phyloP scores from a whole-genome alignment of 2,888 invertebrate species.

The Odontomyia ornata region DNA sequence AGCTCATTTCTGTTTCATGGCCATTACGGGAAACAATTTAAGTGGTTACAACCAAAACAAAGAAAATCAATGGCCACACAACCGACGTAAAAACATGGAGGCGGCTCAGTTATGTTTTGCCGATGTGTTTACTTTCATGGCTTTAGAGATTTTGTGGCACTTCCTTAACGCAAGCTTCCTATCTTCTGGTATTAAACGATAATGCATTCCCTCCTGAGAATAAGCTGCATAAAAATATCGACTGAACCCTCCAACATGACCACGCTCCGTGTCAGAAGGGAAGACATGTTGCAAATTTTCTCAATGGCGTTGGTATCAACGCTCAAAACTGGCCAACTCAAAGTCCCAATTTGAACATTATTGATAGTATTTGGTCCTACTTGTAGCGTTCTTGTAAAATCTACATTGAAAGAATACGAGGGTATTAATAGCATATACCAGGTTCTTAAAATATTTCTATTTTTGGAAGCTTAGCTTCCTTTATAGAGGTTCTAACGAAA shows the following conservation, averaged over 20 bases:
- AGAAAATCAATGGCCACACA: background rate
- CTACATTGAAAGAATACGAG: background rate
- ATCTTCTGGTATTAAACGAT: background rate
- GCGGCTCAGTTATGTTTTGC: constrained; percentile 43
- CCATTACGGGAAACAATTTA: background rate
- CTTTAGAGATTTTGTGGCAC: constrained; percentile 7
- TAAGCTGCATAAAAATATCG: background rate
- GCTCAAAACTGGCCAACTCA: background rate
- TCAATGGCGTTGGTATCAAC: background rate
- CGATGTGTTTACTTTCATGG: constrained; percentile 33
- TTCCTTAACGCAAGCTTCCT: constrained; percentile 18
- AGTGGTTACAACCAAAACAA: background rate
- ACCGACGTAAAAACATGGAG: constrained; percentile 34
- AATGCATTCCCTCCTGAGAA: background rate
- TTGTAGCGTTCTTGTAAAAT: constrained; percentile 9
- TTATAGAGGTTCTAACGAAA: too few relatives aligned
- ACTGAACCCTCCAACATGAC: constrained; percentile 28
- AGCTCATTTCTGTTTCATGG: background rate
- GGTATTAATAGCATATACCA: too few relatives aligned
- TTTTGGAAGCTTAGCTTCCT: too few relatives aligned
- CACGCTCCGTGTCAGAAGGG: constrained; percentile 14
- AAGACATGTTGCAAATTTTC: background rate
- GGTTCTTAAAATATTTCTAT: too few relatives aligned
- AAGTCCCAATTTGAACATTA: constrained; percentile 28
- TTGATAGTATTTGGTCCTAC: constrained; percentile 18